Evolutionary conservation across 2,888 invertebrate genomes (phyloP), one percentile per base, ranked within the genome.

Genomic region (Tyria jacobaeae): DNA sequence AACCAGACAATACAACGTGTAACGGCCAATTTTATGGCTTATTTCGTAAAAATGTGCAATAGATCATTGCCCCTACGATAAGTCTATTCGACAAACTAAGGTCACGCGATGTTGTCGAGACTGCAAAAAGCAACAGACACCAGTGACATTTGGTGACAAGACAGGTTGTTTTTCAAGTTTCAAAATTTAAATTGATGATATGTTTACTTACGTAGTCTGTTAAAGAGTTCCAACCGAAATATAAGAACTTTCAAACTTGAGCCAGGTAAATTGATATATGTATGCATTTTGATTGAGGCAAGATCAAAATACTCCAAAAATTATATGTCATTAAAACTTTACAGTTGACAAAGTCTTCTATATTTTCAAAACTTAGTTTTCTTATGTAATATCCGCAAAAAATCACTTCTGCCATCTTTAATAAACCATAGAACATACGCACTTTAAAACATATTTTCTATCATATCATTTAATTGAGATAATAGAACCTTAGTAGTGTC

Each of bases 1-100:
- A 62, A 50, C 78, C 83, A 79, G 79, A 82, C 77, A 75, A 78
- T 79, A 72, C 78, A 81, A 81, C 79, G 77, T 81, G 82, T 83
- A 84, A 81, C 84, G 83, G 83, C 83, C 81, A 86, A 89, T 89
- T 90, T 90, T 89, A 91, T 86, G 84, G 89, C 86, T 89, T 89
- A 89, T 91, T 91, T 89, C 83, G 88, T 88, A 86, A 89, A 85
- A 89, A 90, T 88, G 85, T 79, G 81, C 85, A 71, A 84, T 91
- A 88, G 86, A 90, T 90, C 90, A 88, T 85, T 78, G 82, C 82
- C 83, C 83, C 75, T 87, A 90, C 90, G 62, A 86, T 62, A 68
- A 66, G 80, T 81, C 21, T 73, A 66, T 76, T 67, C 56, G 52
- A 60, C 35, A 57, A 71, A 57, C 56, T 39, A 17, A 66, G 70